Evolutionary conservation across 2,797 vertebrate species (phyloP).

Genomic region (Cynodonichthys magdalenae): DNA sequence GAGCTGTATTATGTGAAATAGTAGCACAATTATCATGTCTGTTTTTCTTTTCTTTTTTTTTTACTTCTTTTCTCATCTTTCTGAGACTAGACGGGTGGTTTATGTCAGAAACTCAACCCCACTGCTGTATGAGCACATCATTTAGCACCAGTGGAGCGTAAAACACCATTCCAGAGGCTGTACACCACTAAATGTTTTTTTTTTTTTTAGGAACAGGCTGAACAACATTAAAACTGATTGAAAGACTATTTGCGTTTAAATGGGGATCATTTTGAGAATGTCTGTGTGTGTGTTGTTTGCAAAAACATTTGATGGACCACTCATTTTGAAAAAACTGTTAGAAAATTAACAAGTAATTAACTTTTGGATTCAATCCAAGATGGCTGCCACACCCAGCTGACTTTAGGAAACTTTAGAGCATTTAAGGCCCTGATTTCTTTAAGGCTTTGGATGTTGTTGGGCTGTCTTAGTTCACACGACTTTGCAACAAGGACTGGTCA

Average conservation of each 20-base stretch:
- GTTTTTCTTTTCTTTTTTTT: conserved; percentile 18
- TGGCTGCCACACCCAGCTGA: no score
- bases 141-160: conserved; percentile 70
- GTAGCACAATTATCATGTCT: conserved; percentile 28
- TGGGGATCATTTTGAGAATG: no score
- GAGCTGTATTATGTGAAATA: conserved; percentile 9
- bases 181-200: conserved; percentile 26
- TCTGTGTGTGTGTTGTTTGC: no score
- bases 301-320: no score
- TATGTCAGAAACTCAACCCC: conserved; percentile 57
- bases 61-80: conserved; percentile 31
- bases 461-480: no score
- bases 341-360: no score
- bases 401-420: no score
- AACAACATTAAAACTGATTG: conserved; percentile 31
- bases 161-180: conserved; percentile 61
- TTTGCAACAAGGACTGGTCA: no score
- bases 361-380: no score
- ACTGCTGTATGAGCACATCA: conserved; percentile 54
- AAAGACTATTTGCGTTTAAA: background rate
- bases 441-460: no score
- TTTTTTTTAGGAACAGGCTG: conserved; percentile 9
- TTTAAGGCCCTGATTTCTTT: no score
- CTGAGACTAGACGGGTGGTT: conserved; percentile 28
- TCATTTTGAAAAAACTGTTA: no score